Conservation (phyloP, 1,140 invertebrate species). For the Zaprionus tsacasi region DNA sequence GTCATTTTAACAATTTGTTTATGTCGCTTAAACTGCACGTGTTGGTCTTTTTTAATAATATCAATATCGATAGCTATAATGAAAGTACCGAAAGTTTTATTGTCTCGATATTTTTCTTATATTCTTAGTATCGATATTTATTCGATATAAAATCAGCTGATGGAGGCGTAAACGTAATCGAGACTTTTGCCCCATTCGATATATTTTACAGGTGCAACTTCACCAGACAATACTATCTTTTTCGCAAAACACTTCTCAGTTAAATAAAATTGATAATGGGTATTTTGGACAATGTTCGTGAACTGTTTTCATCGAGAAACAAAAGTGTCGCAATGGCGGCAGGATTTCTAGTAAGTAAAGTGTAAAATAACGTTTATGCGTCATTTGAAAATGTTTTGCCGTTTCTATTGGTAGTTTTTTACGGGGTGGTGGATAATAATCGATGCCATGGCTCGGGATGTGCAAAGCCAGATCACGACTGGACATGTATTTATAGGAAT, state of each 20-base stretch:
- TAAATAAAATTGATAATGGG: conserved; percentile 57
- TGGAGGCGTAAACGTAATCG: background rate
- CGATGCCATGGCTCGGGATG: conserved; percentile 93
- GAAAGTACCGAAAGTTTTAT: background rate
- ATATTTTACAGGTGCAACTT: conserved; percentile 19
- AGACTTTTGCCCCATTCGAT: conserved; percentile 12
- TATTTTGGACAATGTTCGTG: conserved; percentile 61
- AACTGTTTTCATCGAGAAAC: conserved; percentile 87
- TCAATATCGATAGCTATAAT: background rate
- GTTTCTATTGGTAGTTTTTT: conserved; percentile 89
- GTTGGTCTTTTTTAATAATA: background rate
- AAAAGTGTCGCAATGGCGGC: conserved; percentile 92
- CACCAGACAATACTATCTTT: conserved; percentile 24
- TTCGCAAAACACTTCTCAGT: conserved; percentile 12
- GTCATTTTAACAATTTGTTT: conserved; percentile 54
- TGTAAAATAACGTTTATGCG: background rate
- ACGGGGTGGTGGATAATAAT: conserved; percentile 99
- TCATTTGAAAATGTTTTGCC: conserved; percentile 5
- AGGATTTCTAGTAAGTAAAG: conserved; percentile 90
- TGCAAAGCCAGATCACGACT: conserved; percentile 86
- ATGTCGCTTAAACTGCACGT: conserved; percentile 26
- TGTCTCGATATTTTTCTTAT: background rate
- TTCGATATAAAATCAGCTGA: conserved; percentile 14
- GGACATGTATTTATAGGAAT: conserved; percentile 97
- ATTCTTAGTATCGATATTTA: background rate